Base-by-base conservation (phyloP, 2,113 vertebrate species). In the Polyodon spathula region DNA sequence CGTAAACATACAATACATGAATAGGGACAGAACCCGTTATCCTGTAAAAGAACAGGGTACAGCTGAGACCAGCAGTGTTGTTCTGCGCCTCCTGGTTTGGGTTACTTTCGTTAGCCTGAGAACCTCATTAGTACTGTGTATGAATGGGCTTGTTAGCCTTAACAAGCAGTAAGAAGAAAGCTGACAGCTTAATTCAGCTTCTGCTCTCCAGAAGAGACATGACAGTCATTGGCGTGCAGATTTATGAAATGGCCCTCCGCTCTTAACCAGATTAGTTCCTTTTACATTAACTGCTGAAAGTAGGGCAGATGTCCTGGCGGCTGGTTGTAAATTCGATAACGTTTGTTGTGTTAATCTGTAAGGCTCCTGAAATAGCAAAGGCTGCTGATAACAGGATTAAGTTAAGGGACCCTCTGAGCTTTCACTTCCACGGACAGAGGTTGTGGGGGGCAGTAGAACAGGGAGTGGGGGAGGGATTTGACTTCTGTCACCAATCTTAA, bases 231-330 rank as follows among this genome's bases (percentile, higher is more conserved):
- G 66, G 72, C 46, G 58, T 66, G 65, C 71, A 76, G 76, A 87
- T 88, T 88, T 84, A 87, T 71, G 78, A 84, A 83, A 70, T 78
- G 77, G 76, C 83, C 74, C 67, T 64, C 41, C 61, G 80, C 80
- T 85, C 76, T 87, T 90, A 90, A 89, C 86, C 89, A 90, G 84
- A 89, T 92, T 87, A 93, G 79, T 85, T 79, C 79, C 77, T 80
- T 85, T 82, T 75, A 73, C 76, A 81, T 86, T 87, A 88, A 84
- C 82, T 63, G 71, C 76, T 39, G 75, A 89, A 90, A 89, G 79
- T 81, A 88, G 89, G 92, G 80, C 92, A 94, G 89, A 91, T 94
- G 89, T 93, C 91, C 71, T 75, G 86, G 70, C 58, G 86, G 84
- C 89, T 89, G 88, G 81, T 82, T 81, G 73, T 88, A 91, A 89